Evolutionary conservation across 2,888 invertebrate genomes (phyloP).

Genomic region (Synanthedon formicaeformis): DNA sequence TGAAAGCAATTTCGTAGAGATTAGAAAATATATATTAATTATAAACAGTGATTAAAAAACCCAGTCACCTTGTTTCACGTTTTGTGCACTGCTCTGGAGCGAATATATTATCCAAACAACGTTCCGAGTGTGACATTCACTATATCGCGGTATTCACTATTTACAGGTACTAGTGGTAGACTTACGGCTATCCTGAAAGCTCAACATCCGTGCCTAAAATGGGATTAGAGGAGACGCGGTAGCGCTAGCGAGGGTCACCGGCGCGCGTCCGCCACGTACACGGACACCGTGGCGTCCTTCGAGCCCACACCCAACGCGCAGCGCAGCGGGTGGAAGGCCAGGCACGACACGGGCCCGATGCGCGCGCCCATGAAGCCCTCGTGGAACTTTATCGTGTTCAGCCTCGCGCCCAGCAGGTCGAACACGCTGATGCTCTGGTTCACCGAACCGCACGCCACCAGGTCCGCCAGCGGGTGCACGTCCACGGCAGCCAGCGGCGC

Average conservation of each 20-base stretch:
- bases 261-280: slow-evolving; percentile 79
- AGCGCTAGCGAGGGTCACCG: slow-evolving; percentile 74
- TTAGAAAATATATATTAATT: no score
- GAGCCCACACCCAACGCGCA: slow-evolving; percentile 88
- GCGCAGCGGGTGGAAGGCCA: slow-evolving; percentile 89
- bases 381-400: slow-evolving; percentile 88
- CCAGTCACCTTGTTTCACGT: no score
- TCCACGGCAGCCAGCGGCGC: slow-evolving; percentile 85
- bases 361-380: slow-evolving; percentile 92
- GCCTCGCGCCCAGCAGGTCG: slow-evolving; percentile 76
- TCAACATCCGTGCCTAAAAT: neutral
- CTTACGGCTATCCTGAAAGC: no score
- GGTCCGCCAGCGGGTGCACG: slow-evolving; percentile 82
- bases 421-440: slow-evolving; percentile 85
- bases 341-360: slow-evolving; percentile 87
- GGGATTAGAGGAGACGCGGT: slow-evolving; percentile 26
- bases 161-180: neutral
- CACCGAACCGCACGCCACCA: slow-evolving; percentile 85
- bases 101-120: no score
- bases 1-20: no score
- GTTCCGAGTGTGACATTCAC: no score
- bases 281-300: slow-evolving; percentile 85
- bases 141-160: neutral
- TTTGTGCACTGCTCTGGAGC: no score
- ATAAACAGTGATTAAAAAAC: no score